Base-by-base conservation (phyloP, 2,888 invertebrate genomes). In the Ecdyonurus torrentis region DNA sequence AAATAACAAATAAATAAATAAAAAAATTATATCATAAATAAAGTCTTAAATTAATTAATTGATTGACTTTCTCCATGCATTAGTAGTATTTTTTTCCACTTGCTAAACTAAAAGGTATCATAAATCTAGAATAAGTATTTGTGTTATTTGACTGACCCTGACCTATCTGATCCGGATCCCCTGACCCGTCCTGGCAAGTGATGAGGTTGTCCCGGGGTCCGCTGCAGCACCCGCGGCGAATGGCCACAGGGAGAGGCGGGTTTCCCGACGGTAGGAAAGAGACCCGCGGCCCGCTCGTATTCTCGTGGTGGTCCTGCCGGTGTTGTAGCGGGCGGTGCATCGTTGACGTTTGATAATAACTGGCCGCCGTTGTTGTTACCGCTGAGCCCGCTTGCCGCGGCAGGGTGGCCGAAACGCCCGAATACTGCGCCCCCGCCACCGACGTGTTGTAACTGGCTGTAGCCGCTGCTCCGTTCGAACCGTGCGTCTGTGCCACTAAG, bases 201-300 rank as follows among this genome's bases (percentile, higher is more conserved):
- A 81, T 82, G 81, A 81, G 83, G 82, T 82, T 83, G 82, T 77
- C 83, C 83, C 81, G 81, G 81, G 83, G 85, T 86, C 82, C 83
- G 86, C 83, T 82, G 85, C 59, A 64, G 61, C 77, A 78, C 78
- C 78, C 81, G 82, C 81, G 83, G 82, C 73, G 74, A 74, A 78
- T 81, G 86, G 88, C 90, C 90, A 87, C 91, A 91, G 91, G 91
- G 91, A 85, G 89, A 87, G 83, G 85, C 90, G 87, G 90, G 91
- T 91, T 91, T 91, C 90, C 91, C 91, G 89, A 87, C 78, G 82
- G 82, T 25, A 61, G 61, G 62, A 64, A 60, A 52, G 64, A 60
- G 62, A 63, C 60, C 63, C 59, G 63, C 61, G 60, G 50, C 59
- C 63, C 60, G 50, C 58, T 53, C 60, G 63, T 60, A 60, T n/a